phyloP scores from a whole-genome alignment of 2,797 vertebrate species.

The Thunnus albacares region DNA sequence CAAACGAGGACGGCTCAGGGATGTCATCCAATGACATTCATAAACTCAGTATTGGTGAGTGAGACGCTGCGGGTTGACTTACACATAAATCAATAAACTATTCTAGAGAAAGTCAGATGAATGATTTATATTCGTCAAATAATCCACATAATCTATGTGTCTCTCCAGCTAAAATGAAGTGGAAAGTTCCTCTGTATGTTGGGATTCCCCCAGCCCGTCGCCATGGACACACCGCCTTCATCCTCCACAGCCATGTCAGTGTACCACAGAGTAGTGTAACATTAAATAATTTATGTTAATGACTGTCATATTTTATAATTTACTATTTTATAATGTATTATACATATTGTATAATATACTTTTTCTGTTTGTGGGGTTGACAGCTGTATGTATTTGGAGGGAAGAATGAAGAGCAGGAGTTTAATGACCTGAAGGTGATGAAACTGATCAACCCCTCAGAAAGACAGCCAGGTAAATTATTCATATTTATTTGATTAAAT shows the following conservation, averaged over 20 bases:
- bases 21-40: constrained; percentile 82
- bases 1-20: constrained; percentile 63
- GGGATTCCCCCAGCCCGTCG: constrained; percentile 83
- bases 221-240: constrained; percentile 82
- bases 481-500: neutral
- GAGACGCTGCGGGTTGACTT: neutral
- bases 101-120: neutral
- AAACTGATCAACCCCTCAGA: constrained; percentile 86
- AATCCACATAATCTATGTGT: constrained; percentile 8
- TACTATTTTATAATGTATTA: too few species aligned
- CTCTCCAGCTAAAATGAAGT: constrained; percentile 85
- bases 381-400: constrained; percentile 85
- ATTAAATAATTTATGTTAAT: neutral
- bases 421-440: constrained; percentile 84
- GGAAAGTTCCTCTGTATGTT: constrained; percentile 87
- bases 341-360: neutral
- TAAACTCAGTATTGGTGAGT: constrained; percentile 86
- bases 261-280: neutral
- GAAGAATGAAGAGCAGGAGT: constrained; percentile 84
- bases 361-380: constrained; percentile 11
- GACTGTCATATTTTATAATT: neutral
- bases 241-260: constrained; percentile 86
- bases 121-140: neutral
- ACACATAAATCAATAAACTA: neutral
- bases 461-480: constrained; percentile 81